phyloP scores from a whole-genome alignment of 2,113 vertebrate species.

The Axis porcinus region DNA sequence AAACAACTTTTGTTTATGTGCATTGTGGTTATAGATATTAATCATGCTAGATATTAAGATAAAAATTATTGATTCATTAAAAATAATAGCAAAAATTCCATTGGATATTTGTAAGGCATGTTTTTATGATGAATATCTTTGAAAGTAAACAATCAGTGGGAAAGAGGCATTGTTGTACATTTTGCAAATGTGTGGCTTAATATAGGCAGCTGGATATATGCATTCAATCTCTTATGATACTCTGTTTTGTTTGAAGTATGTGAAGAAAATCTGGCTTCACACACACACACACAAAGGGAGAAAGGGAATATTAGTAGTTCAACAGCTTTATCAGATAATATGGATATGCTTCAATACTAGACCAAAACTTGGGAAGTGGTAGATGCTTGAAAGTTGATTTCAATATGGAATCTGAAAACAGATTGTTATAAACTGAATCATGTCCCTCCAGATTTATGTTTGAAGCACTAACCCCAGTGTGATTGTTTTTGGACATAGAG shows the following conservation, averaged over 20 bases:
- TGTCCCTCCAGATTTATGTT: neutral
- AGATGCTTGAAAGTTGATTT: neutral
- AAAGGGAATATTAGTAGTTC: neutral
- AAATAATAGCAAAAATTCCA: neutral
- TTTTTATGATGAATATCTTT: neutral
- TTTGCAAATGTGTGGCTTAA: neutral
- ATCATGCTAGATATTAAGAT: neutral
- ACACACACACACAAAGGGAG: neutral
- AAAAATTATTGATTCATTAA: neutral
- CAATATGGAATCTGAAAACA: neutral
- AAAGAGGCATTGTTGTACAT: neutral
- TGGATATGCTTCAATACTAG: neutral
- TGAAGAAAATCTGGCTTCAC: neutral
- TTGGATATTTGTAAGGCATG: neutral
- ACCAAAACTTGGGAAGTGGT: neutral
- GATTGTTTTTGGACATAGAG: neutral
- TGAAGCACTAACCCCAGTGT: neutral
- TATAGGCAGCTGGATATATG: neutral
- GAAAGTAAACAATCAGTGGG: neutral
- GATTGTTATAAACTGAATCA: neutral
- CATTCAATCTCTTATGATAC: neutral
- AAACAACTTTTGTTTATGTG: neutral
- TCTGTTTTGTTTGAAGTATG: neutral
- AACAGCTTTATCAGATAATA: neutral
- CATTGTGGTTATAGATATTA: neutral